Conservation (phyloP, 2,888 invertebrate species). For the Hymenopus coronatus region DNA sequence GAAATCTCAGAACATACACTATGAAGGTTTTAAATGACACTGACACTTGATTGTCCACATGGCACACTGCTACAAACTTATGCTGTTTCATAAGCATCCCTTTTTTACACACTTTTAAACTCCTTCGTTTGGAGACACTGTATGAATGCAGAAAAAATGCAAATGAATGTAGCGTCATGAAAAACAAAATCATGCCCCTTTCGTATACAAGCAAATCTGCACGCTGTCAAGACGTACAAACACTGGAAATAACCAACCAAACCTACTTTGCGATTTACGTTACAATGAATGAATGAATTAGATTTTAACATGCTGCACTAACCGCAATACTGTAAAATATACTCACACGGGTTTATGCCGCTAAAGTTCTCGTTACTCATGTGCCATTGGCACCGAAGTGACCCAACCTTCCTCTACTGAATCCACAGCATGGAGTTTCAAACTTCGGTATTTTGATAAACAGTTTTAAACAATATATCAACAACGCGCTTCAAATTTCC, state of each 20-base stretch:
- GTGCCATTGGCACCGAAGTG: constrained; percentile 2
- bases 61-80: too few species aligned
- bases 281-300: background rate
- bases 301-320: background rate
- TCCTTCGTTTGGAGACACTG: too few species aligned
- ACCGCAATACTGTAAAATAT: background rate
- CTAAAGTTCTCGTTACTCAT: background rate
- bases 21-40: too few species aligned
- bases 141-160: too few species aligned
- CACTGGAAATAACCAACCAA: background rate
- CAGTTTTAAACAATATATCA: background rate
- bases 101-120: too few species aligned
- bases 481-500: background rate
- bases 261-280: background rate
- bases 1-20: too few species aligned
- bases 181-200: background rate
- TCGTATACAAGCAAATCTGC: background rate
- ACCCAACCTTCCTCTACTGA: constrained; percentile 19
- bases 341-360: background rate
- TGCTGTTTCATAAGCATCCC: too few species aligned
- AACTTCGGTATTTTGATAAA: background rate
- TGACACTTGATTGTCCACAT: too few species aligned
- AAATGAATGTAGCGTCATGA: too few species aligned
- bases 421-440: constrained; percentile 6
- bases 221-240: background rate